A percentile compares a stretch with the other conserved stretches of the same genome.
These are phyloP conservation scores for Andrena bicolor DNA, from an alignment of 2,888 invertebrate species.

Conservation along the genomic window DNA sequence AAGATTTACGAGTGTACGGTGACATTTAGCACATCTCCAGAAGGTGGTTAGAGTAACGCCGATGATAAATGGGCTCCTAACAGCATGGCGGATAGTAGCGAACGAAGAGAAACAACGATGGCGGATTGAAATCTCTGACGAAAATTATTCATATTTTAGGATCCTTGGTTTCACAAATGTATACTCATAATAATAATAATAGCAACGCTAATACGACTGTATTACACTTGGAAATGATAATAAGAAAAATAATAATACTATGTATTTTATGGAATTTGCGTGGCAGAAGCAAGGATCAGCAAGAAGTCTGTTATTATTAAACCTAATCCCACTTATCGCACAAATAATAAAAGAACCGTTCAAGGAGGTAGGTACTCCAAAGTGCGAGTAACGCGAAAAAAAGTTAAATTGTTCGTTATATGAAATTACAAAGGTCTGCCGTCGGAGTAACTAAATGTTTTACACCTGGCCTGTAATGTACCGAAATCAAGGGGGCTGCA, in stretches of 20 bases:
- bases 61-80: conserved; percentile 81
- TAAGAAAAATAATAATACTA: too few species aligned
- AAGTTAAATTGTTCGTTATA: neutral
- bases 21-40: conserved; percentile 79
- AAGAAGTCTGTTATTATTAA: too few species aligned
- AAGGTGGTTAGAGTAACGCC: conserved; percentile 79
- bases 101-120: conserved; percentile 63
- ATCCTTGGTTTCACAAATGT: neutral
- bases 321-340: neutral
- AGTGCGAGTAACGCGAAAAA: neutral
- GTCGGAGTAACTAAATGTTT: conserved; percentile 42
- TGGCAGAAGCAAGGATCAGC: too few species aligned
- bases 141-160: conserved; percentile 35
- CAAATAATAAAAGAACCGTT: neutral
- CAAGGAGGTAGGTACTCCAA: neutral
- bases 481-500: conserved; percentile 58
- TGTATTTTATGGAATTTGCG: too few species aligned
- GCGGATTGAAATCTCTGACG: conserved; percentile 59
- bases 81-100: conserved; percentile 76
- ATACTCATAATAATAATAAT: neutral
- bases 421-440: conserved; percentile 13
- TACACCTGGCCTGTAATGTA: conserved; percentile 50
- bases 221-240: too few species aligned
- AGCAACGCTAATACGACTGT: too few species aligned
- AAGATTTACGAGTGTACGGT: conserved; percentile 82